Evolutionary conservation across 2,113 vertebrate species (phyloP).

Genomic region (Brachyhypopomus occidentalis): DNA sequence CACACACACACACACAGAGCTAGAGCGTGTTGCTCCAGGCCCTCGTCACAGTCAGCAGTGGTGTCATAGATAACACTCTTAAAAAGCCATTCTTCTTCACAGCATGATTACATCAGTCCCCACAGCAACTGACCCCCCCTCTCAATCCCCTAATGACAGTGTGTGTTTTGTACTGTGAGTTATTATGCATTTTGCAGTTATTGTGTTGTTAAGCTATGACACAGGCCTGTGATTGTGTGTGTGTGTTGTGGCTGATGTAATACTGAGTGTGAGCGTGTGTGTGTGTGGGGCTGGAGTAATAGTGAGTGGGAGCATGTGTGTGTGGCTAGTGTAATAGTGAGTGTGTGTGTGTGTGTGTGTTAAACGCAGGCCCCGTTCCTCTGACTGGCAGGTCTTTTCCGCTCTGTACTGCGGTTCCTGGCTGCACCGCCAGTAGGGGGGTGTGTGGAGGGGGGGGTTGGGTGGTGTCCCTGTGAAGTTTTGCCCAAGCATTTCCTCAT

Average conservation of each 20-base stretch:
- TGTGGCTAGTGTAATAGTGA: not conserved
- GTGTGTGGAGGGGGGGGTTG: not conserved
- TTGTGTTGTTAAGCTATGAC: not conserved
- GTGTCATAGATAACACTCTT: constrained; percentile 40
- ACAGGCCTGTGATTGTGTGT: not conserved
- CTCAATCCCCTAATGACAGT: not conserved
- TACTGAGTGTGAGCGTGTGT: not conserved
- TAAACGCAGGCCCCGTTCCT: constrained; percentile 10
- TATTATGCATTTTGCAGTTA: not conserved
- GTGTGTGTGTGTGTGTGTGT: constrained; percentile 37
- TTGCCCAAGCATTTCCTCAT: constrained; percentile 52
- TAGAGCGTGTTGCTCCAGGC: constrained; percentile 22
- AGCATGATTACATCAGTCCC: constrained; percentile 42
- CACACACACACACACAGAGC: too few species aligned
- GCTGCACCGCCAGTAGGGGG: constrained; percentile 22
- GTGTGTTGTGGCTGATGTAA: not conserved
- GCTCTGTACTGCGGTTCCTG: constrained; percentile 37
- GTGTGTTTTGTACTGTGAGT: not conserved
- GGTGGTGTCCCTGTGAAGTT: constrained; percentile 42
- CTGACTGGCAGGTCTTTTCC: constrained; percentile 45
- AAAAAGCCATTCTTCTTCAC: constrained; percentile 36
- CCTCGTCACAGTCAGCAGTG: constrained; percentile 21
- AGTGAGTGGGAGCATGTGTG: constrained; percentile 2
- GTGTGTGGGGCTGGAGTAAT: not conserved
- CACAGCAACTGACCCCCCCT: not conserved